Evolutionary conservation across 2,797 vertebrate genomes (phyloP).

Genomic region (Linurgus olivaceus): DNA sequence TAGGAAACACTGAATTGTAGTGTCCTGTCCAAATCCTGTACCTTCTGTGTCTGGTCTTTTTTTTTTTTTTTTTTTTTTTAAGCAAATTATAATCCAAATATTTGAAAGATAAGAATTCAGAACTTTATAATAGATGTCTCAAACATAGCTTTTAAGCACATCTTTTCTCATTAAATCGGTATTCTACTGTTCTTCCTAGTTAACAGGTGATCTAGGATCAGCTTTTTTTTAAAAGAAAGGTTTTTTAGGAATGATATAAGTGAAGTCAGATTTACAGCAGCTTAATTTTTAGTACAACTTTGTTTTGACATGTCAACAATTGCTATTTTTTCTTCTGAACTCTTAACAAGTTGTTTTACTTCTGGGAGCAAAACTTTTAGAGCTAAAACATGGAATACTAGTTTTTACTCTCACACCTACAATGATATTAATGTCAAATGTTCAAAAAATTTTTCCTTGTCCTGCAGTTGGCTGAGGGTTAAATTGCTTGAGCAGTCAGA

Average conservation of each 20-base stretch:
- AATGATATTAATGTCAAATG: neutral
- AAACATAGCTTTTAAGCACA: conserved; percentile 40
- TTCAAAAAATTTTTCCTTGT: conserved; percentile 21
- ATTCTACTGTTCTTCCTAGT: conserved; percentile 37
- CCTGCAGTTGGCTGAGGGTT: conserved; percentile 31
- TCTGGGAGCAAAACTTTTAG: conserved; percentile 49
- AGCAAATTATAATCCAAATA: conserved; percentile 38
- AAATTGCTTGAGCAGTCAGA: conserved; percentile 54
- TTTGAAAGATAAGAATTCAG: conserved; percentile 48
- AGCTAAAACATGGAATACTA: conserved; percentile 46
- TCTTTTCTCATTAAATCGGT: conserved; percentile 31
- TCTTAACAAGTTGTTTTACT: conserved; percentile 20
- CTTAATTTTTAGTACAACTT: conserved; percentile 31
- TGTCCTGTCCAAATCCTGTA: conserved; percentile 62
- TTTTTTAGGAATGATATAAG: neutral
- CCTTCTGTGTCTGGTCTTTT: conserved; percentile 17
- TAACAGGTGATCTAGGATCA: conserved; percentile 34
- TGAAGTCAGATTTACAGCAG: conserved; percentile 47
- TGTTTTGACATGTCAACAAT: conserved; percentile 46
- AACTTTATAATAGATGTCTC: conserved; percentile 21
- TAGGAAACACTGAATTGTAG: conserved; percentile 39
- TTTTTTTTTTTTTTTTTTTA: neutral
- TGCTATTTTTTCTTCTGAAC: conserved; percentile 36
- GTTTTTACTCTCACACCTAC: conserved; percentile 5
- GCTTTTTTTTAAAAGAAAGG: neutral